Conservation (phyloP, 2,113 vertebrate genomes). For the Cisticola juncidis region DNA sequence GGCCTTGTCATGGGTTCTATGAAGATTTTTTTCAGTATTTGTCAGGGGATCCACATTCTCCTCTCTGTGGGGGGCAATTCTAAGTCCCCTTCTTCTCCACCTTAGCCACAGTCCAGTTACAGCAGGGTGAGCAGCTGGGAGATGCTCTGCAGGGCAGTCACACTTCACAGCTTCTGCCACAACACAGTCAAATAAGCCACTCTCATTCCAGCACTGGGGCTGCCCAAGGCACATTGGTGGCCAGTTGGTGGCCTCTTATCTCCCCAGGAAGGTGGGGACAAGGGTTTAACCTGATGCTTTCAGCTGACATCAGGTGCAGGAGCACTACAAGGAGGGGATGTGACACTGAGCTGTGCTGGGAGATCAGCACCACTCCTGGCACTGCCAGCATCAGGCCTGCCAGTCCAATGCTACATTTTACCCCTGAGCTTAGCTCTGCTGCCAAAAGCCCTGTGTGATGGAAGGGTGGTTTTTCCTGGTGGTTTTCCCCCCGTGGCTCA, state of each 20-base stretch:
- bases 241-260: background rate
- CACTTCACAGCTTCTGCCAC: background rate
- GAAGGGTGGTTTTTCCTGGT: background rate
- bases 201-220: background rate
- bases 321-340: background rate
- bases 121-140: background rate
- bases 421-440: accelerated
- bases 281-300: background rate
- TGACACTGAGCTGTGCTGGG: background rate
- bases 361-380: background rate
- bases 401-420: accelerated
- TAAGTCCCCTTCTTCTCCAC: background rate
- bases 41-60: background rate
- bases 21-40: background rate
- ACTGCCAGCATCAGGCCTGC: accelerated
- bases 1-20: background rate
- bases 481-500: accelerated
- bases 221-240: background rate
- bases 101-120: background rate
- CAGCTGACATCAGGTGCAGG: accelerated
- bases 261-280: accelerated
- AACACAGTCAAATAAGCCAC: background rate
- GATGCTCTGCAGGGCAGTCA: background rate
- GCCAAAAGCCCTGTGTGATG: background rate
- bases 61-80: background rate